Conservation (phyloP, 2,797 vertebrate genomes). For the Tympanoctomys barrerae region DNA sequence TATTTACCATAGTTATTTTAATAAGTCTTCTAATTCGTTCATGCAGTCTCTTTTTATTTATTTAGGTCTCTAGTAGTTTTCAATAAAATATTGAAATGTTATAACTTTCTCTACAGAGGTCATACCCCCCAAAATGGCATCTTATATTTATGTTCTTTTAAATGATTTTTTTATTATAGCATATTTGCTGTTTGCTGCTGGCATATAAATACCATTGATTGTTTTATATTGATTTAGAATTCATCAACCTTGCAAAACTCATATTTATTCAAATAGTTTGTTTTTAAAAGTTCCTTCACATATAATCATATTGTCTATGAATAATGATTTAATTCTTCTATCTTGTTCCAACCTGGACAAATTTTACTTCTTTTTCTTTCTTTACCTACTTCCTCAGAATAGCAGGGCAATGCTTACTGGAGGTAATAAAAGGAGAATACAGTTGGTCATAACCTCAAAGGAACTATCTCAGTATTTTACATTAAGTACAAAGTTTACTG, state of each 20-base stretch:
- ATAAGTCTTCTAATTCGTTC: background rate
- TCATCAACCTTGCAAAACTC: background rate
- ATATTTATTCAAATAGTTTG: background rate
- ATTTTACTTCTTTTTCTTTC: slow-evolving; percentile 31
- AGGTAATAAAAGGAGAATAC: background rate
- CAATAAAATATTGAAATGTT: slow-evolving; percentile 31
- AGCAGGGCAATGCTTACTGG: background rate
- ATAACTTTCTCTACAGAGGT: background rate
- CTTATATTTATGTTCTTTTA: slow-evolving; percentile 14
- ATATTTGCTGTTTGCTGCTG: background rate
- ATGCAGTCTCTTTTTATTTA: background rate
- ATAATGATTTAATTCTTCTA: slow-evolving; percentile 6
- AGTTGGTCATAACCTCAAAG: background rate
- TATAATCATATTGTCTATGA: background rate
- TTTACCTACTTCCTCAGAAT: background rate
- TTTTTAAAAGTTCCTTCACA: background rate
- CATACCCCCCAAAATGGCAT: background rate
- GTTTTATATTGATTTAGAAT: slow-evolving; percentile 55
- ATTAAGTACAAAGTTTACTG: background rate
- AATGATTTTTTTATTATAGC: slow-evolving; percentile 35
- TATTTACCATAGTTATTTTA: background rate
- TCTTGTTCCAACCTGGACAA: background rate
- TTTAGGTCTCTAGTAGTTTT: slow-evolving; percentile 2
- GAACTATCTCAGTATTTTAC: background rate
- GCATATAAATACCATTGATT: slow-evolving; percentile 26